These are phyloP conservation scores for Argyrosomus regius DNA, from an alignment of 2,797 vertebrate genomes.

Conservation along the genomic window DNA sequence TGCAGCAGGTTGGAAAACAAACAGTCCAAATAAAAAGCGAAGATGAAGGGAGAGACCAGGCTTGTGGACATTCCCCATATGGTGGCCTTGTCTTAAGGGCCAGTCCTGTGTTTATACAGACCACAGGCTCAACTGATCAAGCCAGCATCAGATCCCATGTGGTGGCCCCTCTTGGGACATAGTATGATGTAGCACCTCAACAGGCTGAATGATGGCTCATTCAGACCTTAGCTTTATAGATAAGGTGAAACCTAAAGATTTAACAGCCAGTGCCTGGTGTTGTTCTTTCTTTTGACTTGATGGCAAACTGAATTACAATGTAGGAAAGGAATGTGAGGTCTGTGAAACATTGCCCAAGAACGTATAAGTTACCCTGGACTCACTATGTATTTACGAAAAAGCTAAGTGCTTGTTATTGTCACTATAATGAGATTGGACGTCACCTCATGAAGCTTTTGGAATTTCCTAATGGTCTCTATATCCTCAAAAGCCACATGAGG, in stretches of 20 bases:
- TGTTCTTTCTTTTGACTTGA: conserved; percentile 38
- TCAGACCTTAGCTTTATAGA: conserved; percentile 42
- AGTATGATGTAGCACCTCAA: conserved; percentile 42
- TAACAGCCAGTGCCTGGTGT: conserved; percentile 28
- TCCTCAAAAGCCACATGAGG: conserved; percentile 70
- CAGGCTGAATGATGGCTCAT: conserved; percentile 45
- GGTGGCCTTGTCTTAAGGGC: conserved; percentile 70
- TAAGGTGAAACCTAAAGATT: conserved; percentile 44
- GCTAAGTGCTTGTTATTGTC: conserved; percentile 59
- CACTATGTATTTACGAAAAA: conserved; percentile 45
- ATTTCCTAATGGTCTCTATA: conserved; percentile 70
- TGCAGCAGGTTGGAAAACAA: conserved; percentile 85
- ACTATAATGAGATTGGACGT: conserved; percentile 69
- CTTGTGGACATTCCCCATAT: conserved; percentile 81
- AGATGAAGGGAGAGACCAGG: conserved; percentile 71
- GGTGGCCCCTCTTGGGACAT: conserved; percentile 53
- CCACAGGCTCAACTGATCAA: conserved; percentile 71
- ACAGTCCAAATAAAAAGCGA: conserved; percentile 71
- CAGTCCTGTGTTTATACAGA: conserved; percentile 78
- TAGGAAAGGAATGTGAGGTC: conserved; percentile 41
- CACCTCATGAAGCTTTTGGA: conserved; percentile 64
- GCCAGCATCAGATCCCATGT: conserved; percentile 64
- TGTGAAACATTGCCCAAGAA: conserved; percentile 27
- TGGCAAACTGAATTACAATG: conserved; percentile 39
- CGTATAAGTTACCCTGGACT: conserved; percentile 32